These are phyloP conservation scores for Protodeltote pygarga DNA, from an alignment of 2,888 invertebrate species.

Conservation along the genomic window DNA sequence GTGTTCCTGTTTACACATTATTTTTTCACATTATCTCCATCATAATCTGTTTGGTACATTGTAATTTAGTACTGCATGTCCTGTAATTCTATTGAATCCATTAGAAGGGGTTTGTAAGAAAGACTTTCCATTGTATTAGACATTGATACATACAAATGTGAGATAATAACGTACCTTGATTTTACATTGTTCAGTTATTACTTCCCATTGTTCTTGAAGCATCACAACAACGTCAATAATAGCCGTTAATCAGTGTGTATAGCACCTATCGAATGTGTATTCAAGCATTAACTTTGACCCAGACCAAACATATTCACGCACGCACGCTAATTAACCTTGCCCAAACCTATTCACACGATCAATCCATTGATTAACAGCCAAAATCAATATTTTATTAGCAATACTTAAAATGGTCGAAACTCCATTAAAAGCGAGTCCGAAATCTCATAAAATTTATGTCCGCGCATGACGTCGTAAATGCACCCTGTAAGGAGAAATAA, in stretches of 20 bases:
- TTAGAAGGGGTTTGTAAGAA: conserved; percentile 8
- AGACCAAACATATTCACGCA: conserved; percentile 49
- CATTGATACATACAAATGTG: conserved; percentile 12
- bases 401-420: conserved; percentile 64
- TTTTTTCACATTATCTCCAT: too few relatives aligned
- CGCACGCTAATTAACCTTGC: conserved; percentile 55
- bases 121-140: conserved; percentile 23
- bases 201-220: conserved; percentile 43
- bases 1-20: too few relatives aligned
- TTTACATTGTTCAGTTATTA: conserved; percentile 34
- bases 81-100: background rate
- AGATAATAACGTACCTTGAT: conserved; percentile 29
- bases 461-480: conserved; percentile 78
- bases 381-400: conserved; percentile 57
- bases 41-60: too few relatives aligned
- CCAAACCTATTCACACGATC: conserved; percentile 31
- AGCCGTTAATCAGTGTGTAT: conserved; percentile 34
- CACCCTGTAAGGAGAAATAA: conserved; percentile 68
- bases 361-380: conserved; percentile 15
- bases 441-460: conserved; percentile 78
- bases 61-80: too few relatives aligned
- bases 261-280: conserved; percentile 17
- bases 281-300: conserved; percentile 55
- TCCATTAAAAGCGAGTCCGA: conserved; percentile 73
- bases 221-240: conserved; percentile 49